Conservation (phyloP, 2,113 vertebrate species). For the Antennarius striatus region DNA sequence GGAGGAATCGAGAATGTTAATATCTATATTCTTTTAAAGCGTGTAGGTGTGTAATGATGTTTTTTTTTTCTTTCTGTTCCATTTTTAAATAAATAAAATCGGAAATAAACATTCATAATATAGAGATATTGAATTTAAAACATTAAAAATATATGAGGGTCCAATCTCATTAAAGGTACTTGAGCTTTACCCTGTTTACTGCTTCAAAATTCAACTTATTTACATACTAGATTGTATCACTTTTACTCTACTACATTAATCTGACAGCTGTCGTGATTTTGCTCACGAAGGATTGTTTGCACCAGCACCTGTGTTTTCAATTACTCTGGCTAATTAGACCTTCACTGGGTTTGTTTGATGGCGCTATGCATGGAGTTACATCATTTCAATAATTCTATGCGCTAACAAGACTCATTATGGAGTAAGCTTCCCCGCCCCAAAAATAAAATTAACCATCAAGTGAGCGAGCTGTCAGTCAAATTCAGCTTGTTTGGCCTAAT, state of each 20-base stretch:
- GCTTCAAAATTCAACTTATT: too few species aligned
- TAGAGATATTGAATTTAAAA: too few species aligned
- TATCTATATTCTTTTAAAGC: too few species aligned
- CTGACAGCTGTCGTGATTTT: conserved; percentile 1
- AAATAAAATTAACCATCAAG: neutral
- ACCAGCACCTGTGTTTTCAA: conserved; percentile 20
- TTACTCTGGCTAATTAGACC: conserved; percentile 1
- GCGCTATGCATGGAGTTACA: neutral
- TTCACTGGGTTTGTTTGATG: neutral
- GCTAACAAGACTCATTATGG: neutral
- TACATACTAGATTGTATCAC: too few species aligned
- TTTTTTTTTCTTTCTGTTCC: too few species aligned
- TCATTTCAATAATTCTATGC: neutral
- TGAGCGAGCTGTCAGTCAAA: conserved; percentile 4
- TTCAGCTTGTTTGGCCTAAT: neutral
- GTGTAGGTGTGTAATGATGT: too few species aligned
- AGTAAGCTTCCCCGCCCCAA: neutral
- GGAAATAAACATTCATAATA: too few species aligned
- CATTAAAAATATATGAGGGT: too few species aligned
- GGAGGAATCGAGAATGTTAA: too few species aligned
- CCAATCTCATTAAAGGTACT: neutral
- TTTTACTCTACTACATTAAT: neutral
- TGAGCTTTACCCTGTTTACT: neutral
- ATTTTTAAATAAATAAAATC: too few species aligned
- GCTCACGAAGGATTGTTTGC: neutral